Evolutionary conservation across 2,888 invertebrate species (phyloP), one percentile per base, ranked within the genome.

Genomic region (Dasysyrphus tricinctus): DNA sequence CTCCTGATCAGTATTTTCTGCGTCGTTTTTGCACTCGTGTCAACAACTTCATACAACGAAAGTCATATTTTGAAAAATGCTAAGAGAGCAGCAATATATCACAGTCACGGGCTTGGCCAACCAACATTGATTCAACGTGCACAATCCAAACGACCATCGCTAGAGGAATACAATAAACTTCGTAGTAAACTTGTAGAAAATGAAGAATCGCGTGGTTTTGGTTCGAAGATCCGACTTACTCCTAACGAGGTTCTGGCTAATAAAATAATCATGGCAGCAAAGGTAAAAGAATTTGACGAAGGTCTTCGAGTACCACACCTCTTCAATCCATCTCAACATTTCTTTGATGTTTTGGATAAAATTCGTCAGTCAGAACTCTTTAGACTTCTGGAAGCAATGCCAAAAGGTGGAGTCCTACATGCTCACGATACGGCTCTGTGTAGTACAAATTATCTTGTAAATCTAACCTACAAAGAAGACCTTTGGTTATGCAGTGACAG

Each of bases 341-440:
- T 96, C 89, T 95, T 96, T 89, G 90, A 93, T 1, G 94, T 94
- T 3, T 94, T 94, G 89, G 89, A 93, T 1, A 90, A 93, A 16
- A 95, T 97, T 56, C 93, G 94, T 7, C 88, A 93, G 0, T 96
- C 96, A 0, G 93, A 94, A 82, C 94, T 97, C 0, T 96, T 95
- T 89, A 91, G 94, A 88, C 93, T 96, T 8, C 94, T 97, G 12
- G 93, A 94, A 83, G 92, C 91, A 44, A 94, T 97, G 93, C 97
- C 97, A 0, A 97, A 97, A 92, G 97, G 96, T 5, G 95, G 94
- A 0, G 94, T 95, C 0, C 91, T 96, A 14, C 97, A 96, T 90
- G 93, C 94, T 0, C 96, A 96, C 89, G 94, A 96, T 88, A 94
- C 95, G 79, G 95, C 95, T 0, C 92, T 95, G 0, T 93, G 94